Evolutionary conservation across 2,888 invertebrate species (phyloP), one percentile per base, ranked within the genome.

Genomic region (Archaeoteleia sp.): DNA sequence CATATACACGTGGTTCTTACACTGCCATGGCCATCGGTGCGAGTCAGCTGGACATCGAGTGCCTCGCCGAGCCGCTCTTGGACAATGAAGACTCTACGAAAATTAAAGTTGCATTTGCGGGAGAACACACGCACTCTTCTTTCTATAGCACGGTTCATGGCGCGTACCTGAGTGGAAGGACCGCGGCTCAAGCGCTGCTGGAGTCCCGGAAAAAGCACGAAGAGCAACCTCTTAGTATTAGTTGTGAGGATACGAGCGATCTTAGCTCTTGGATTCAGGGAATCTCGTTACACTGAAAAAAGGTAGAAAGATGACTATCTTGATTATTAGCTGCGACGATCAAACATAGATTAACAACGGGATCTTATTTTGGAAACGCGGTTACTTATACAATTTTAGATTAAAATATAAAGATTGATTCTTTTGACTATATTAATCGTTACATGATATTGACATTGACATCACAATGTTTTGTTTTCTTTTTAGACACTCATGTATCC

Each of bases 101-200:
- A 88, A 93, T 93, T 81, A 79, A 78, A 49, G 69, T 82, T 61
- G 78, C 82, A 2, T 97, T 97, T 88, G 97, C 96, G 77, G 97
- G 97, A 63, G 97, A 97, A 87, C 97, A 97, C 79, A 96, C 96
- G 34, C 97, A 97, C 87, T 93, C 93, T 81, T 93, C 91, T 83
- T 97, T 95, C 85, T 97, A 97, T 86, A 97, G 96, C 42, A 97
- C 97, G 1, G 96, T 95, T 25, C 97, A 97, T 83, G 97, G 97
- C 40, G 97, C 97, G 27, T 95, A 94, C 81, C 87, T 97, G 51
- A 94, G 94, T 40, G 97, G 97, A 1, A 89, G 94, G 75, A 90
- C 91, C 10, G 94, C 94, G 27, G 94, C 95, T 32, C 92, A 94
- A 82, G 87, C 90, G 46, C 82, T 95, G 37, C 82, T 94, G 43